Base-by-base conservation (phyloP, 2,797 vertebrate species). In the Parambassis ranga region DNA sequence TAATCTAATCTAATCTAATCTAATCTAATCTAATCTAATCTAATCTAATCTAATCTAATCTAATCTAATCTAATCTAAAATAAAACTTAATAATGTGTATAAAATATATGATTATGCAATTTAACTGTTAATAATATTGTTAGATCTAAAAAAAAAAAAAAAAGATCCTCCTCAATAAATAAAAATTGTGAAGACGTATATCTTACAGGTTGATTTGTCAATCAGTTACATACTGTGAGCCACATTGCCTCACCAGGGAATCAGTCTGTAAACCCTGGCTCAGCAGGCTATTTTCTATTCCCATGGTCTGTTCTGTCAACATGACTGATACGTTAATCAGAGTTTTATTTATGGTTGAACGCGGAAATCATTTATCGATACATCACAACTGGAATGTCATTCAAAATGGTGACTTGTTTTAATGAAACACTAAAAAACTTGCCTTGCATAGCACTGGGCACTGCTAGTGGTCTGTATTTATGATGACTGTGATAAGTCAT, bases 281-380 rank as follows among this genome's bases (percentile, higher is more conserved):
- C 74, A 77, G 78, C 58, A 56, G 69, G 77, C 46, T 58, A 47
- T 68, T 76, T 75, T 75, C 64, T 65, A 27, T 69, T 75, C 26
- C 48, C 49, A 36, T 64, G 61, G 26, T 60, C 53, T 75, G 71
- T 58, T 75, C 42, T 42, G 69, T 76, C 73, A 78, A 65, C 72
- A 72, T 75, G 71, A 81, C 75, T 75, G 74, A 82, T 71, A 65
- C 74, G 64, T 71, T 77, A 81, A 84, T 83, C 68, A 79, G 48
- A 72, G 23, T 61, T 57, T 78, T 86, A 77, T 84, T 82, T 75
- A 65, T 53, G 36, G 59, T 47, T 73, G 44, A 75, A 77, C 53
- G 27, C 65, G 46, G 58, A 80, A 81, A 71, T 64, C 46, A 47
- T 69, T 72, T 55, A 73, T 81, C 57, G 46, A 73, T 61, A 59